Evolutionary conservation across 1,140 invertebrate genomes (phyloP).

Genomic region (Caenorhabditis inopinata): DNA sequence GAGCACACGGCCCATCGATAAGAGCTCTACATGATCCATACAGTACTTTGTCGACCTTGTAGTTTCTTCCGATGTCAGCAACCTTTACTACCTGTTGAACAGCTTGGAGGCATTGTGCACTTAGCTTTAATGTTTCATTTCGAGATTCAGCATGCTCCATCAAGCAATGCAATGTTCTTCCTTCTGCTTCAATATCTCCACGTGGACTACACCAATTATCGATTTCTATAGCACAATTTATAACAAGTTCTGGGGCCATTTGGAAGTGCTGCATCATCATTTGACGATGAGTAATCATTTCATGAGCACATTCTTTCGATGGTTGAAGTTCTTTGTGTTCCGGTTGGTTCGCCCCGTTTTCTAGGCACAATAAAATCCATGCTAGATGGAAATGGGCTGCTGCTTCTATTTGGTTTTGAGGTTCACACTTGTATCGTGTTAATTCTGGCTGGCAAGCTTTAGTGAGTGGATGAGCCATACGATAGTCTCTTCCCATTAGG

Average conservation of each 20-base stretch:
- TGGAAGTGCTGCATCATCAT: slow-evolving; percentile 89
- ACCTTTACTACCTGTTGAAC: slow-evolving; percentile 60
- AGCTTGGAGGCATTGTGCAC: slow-evolving; percentile 58
- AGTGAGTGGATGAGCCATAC: slow-evolving; percentile 82
- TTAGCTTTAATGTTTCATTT: slow-evolving; percentile 55
- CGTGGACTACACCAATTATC: slow-evolving; percentile 67
- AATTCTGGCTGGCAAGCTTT: slow-evolving; percentile 88
- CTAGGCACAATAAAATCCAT: slow-evolving; percentile 88
- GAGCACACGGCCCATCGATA: slow-evolving; percentile 61
- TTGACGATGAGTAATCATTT: slow-evolving; percentile 85
- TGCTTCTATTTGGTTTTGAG: slow-evolving; percentile 60
- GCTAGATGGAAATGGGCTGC: slow-evolving; percentile 71
- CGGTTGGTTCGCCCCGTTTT: slow-evolving; percentile 73
- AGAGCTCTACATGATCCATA: slow-evolving; percentile 59
- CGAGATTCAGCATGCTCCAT: slow-evolving; percentile 78
- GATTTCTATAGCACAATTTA: slow-evolving; percentile 83
- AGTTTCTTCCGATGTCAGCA: slow-evolving; percentile 64
- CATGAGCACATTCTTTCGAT: slow-evolving; percentile 75
- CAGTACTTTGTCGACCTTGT: slow-evolving; percentile 65
- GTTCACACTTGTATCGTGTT: slow-evolving; percentile 67
- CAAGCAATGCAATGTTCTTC: slow-evolving; percentile 89
- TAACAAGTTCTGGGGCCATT: slow-evolving; percentile 85
- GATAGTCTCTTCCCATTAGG: slow-evolving; percentile 85
- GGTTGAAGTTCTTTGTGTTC: slow-evolving; percentile 45
- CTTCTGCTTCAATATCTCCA: slow-evolving; percentile 74